These are phyloP conservation scores for Laterallus jamaicensis DNA, from an alignment of 2,113 vertebrate genomes.

Conservation along the genomic window DNA sequence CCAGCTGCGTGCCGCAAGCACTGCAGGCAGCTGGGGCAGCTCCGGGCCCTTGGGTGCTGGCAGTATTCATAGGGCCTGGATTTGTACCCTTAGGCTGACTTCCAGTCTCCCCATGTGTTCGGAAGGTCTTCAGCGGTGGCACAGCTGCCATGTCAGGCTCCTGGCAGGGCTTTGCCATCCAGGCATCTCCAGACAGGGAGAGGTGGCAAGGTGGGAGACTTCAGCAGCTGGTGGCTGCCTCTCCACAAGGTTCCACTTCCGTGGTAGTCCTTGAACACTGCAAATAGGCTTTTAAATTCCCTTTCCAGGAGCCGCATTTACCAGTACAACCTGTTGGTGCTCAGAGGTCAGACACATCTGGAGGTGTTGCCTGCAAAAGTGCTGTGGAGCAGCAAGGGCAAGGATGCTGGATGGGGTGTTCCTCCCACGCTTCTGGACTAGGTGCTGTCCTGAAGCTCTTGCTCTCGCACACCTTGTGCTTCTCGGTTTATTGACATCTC, in stretches of 20 bases:
- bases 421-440: background rate
- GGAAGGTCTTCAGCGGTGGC: background rate
- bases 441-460: background rate
- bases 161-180: background rate
- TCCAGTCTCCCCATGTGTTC: background rate
- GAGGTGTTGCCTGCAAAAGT: background rate
- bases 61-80: fast-evolving
- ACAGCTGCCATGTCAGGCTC: background rate
- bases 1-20: background rate
- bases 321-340: background rate
- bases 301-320: background rate
- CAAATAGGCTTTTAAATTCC: background rate
- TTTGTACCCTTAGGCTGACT: background rate
- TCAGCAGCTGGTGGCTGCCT: background rate
- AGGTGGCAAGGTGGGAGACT: background rate
- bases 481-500: background rate
- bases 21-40: background rate
- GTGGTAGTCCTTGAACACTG: background rate
- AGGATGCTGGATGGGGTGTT: background rate
- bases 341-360: background rate
- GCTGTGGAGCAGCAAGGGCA: background rate
- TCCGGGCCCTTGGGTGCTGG: background rate
- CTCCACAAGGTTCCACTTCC: background rate
- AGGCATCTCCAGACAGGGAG: no score
- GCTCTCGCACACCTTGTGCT: background rate